phyloP scores from a whole-genome alignment of 2,797 vertebrate species.

The Esox lucius region DNA sequence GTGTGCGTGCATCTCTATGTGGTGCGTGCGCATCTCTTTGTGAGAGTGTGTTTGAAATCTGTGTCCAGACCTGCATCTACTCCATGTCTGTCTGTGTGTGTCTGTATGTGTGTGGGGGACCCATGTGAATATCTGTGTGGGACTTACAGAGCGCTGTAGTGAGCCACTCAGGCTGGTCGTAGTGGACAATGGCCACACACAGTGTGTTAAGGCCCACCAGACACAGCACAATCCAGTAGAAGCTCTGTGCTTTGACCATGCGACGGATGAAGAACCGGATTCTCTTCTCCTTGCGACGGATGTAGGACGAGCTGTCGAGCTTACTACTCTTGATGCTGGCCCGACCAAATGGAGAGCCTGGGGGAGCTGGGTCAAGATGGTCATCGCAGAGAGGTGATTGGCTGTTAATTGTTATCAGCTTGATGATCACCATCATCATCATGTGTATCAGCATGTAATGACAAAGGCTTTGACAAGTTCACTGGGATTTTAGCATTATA shows the following conservation, averaged over 20 bases:
- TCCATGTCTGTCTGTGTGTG: no score
- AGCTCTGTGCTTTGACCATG: slow-evolving; percentile 97
- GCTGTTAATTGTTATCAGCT: not conserved
- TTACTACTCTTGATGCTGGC: slow-evolving; percentile 91
- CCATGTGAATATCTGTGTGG: not conserved
- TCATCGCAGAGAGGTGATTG: not conserved
- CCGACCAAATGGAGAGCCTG: slow-evolving; percentile 91
- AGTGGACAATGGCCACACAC: slow-evolving; percentile 95
- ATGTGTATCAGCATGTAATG: no score
- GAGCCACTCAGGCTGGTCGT: slow-evolving; percentile 90
- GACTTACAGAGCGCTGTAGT: slow-evolving; percentile 89
- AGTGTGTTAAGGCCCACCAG: slow-evolving; percentile 95
- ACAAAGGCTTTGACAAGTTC: not conserved
- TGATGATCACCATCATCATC: not conserved
- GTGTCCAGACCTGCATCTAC: no score
- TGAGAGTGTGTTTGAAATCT: no score
- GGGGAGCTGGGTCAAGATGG: slow-evolving; percentile 52
- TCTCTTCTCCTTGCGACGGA: slow-evolving; percentile 94
- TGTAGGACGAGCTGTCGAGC: slow-evolving; percentile 89
- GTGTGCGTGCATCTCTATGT: no score
- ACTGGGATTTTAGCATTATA: not conserved
- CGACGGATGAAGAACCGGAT: slow-evolving; percentile 93
- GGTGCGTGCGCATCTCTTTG: no score
- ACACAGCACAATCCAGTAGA: slow-evolving; percentile 95
- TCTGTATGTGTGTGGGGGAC: no score